Evolutionary conservation across 2,888 invertebrate genomes (phyloP), one percentile per base, ranked within the genome.

Genomic region (Andrena haemorrhoa): DNA sequence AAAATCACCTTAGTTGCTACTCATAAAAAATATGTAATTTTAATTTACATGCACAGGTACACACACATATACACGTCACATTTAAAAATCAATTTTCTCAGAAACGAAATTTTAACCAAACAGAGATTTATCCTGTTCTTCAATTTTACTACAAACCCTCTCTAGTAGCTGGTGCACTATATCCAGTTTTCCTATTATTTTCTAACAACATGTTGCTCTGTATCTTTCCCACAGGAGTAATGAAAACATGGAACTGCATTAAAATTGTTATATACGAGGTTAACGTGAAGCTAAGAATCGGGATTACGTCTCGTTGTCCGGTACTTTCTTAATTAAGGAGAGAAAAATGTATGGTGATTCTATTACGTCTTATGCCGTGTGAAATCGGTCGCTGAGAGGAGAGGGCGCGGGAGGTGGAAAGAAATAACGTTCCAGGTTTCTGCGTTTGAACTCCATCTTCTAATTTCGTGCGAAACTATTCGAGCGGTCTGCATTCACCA

Each of bases 341-440:
- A 16, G 26, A 68, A 6, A 60, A 77, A 72, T 47, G 56, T 74
- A 26, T 56, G 53, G 58, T 56, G 41, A 75, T 79, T 69, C 61
- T 23, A 70, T 75, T 65, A 41, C 69, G 29, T n/a, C 31, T 68
- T 56, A 26, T 68, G 20, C 68, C 65, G 73, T 74, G 79, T 53
- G 74, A 81, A 81, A 65, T 79, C 81, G 73, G 73, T 70, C 69
- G 70, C 41, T 16, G 70, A 69, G 23, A 12, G 56, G 56, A 23
- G 23, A 23, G 3, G 7, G 8, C 7, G 20, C 20, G 20, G 20
- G 20, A 12, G 49, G 35, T 23, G 26, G 20, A 63, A 58, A 29
- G 68, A 75, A 75, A 53, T 79, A 61, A n/a, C 63, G 78, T 51
- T 51, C 16, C 63, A 53, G 33, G 49, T 60, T 61, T 68, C 47